Evolutionary conservation across 2,113 vertebrate genomes (phyloP).

Genomic region (Lasiurus borealis): DNA sequence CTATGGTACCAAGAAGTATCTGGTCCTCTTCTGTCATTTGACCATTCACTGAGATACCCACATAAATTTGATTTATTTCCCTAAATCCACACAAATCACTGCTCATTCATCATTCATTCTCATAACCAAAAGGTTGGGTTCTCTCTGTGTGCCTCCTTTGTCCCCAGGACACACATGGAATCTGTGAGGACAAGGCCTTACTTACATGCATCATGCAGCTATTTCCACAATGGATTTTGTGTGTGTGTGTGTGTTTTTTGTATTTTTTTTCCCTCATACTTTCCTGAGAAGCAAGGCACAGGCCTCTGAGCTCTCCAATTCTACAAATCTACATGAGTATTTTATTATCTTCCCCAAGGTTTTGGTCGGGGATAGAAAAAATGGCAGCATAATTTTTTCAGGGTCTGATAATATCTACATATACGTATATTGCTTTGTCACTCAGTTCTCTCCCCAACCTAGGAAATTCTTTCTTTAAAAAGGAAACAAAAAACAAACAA

Average conservation of each 20-base stretch:
- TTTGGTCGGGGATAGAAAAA: neutral
- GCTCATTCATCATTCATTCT: neutral
- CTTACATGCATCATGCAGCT: neutral
- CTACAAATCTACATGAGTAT: neutral
- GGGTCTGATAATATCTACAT: neutral
- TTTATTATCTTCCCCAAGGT: neutral
- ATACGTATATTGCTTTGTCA: neutral
- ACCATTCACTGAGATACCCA: neutral
- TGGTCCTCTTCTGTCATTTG: neutral
- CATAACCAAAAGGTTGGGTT: neutral
- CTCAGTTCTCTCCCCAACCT: neutral
- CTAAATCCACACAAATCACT: no score
- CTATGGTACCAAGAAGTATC: neutral
- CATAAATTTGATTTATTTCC: neutral
- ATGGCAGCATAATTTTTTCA: neutral
- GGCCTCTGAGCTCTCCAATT: neutral
- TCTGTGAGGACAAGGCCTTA: neutral
- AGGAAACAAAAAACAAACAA: no score
- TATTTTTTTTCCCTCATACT: neutral
- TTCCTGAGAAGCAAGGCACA: conserved; percentile 1
- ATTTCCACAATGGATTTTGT: neutral
- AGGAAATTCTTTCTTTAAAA: neutral
- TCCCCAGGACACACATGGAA: neutral
- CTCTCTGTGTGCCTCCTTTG: neutral
- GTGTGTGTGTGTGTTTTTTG: neutral